phyloP scores from a whole-genome alignment of 92 coral and sea anemone species.

The Porites cylindrica region DNA sequence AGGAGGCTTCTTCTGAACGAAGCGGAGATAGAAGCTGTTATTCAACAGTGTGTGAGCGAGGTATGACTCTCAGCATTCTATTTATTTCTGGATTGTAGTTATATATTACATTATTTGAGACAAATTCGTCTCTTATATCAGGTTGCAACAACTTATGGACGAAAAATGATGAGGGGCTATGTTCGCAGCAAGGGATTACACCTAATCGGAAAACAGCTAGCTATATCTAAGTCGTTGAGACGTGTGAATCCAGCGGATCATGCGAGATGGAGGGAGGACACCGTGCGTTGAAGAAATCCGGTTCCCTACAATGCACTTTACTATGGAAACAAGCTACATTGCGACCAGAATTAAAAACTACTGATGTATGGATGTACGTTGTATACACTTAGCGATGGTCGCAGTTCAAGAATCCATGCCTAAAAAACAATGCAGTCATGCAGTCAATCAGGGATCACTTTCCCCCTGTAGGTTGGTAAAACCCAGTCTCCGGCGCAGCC shows the following conservation, averaged over 20 bases:
- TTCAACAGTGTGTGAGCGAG: slow-evolving; percentile 32
- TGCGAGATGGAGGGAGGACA: slow-evolving; percentile 61
- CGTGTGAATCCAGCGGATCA: slow-evolving; percentile 76
- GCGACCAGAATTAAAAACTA: slow-evolving; percentile 77
- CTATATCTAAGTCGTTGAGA: slow-evolving; percentile 33
- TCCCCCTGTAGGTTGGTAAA: neutral
- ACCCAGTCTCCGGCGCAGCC: slow-evolving; percentile 6
- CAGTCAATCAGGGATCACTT: neutral
- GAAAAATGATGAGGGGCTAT: slow-evolving; percentile 75
- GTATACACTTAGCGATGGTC: slow-evolving; percentile 71
- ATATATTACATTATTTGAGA: slow-evolving; percentile 4
- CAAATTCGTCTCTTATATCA: slow-evolving; percentile 20
- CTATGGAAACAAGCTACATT: slow-evolving; percentile 75
- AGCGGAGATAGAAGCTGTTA: slow-evolving; percentile 14
- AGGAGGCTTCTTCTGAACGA: no score
- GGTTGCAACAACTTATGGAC: slow-evolving; percentile 82
- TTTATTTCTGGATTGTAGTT: neutral
- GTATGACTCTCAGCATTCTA: slow-evolving; percentile 14
- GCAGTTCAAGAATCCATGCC: slow-evolving; percentile 77
- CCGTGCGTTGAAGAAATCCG: slow-evolving; percentile 57
- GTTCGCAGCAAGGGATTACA: slow-evolving; percentile 62
- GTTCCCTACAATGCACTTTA: slow-evolving; percentile 71
- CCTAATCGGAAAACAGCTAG: slow-evolving; percentile 63
- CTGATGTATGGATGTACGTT: slow-evolving; percentile 73
- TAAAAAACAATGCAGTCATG: slow-evolving; percentile 64